phyloP scores from a whole-genome alignment of 2,797 vertebrate species.

The Lagodon rhomboides region DNA sequence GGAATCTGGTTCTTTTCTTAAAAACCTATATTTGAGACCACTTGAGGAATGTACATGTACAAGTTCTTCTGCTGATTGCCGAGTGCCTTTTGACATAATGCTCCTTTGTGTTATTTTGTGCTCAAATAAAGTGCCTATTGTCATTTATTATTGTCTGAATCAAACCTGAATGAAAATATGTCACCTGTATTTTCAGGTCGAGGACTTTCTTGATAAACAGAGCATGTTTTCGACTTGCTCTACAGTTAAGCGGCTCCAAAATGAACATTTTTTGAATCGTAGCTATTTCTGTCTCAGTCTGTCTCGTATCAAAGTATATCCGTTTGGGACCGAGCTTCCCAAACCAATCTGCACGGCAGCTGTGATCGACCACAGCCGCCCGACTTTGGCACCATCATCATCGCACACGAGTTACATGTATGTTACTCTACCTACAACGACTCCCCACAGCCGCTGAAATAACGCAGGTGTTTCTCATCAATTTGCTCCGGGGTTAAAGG shows the following conservation, averaged over 20 bases:
- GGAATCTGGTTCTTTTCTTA: neutral
- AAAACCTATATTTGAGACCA: constrained; percentile 31
- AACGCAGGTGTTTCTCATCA: constrained; percentile 41
- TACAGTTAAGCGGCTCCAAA: neutral
- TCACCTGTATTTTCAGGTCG: neutral
- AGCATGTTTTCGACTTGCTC: neutral
- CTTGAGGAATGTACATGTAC: constrained; percentile 55
- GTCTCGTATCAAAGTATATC: neutral
- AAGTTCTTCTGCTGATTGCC: constrained; percentile 28
- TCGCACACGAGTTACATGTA: neutral
- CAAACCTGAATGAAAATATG: neutral
- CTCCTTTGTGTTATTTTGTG: constrained; percentile 31
- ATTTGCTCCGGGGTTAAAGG: constrained; percentile 15
- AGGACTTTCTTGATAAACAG: neutral
- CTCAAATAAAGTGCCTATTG: constrained; percentile 46
- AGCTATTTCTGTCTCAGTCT: too few relatives aligned
- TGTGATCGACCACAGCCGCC: constrained; percentile 1
- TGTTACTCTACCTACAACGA: neutral
- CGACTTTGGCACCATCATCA: neutral
- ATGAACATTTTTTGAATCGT: neutral
- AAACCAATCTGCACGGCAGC: constrained; percentile 3
- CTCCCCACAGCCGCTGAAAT: constrained; percentile 2
- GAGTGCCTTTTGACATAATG: constrained; percentile 36
- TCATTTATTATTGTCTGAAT: constrained; percentile 9
- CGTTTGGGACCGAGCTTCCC: neutral